phyloP scores from a whole-genome alignment of 2,113 vertebrate genomes.

The Oophaga pumilio region DNA sequence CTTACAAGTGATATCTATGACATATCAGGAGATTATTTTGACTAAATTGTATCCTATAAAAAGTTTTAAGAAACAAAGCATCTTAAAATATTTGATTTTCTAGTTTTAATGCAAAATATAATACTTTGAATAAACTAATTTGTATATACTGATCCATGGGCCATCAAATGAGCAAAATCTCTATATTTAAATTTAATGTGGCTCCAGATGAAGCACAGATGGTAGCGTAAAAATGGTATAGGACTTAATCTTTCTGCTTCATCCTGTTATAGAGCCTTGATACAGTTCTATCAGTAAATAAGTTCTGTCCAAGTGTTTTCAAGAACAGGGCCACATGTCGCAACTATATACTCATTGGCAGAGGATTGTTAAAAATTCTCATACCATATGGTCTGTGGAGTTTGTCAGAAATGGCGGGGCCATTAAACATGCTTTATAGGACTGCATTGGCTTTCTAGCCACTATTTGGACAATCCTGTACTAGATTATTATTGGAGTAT shows the following conservation, averaged over 20 bases:
- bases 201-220: slow-evolving; percentile 19
- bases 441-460: background rate
- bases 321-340: slow-evolving; percentile 11
- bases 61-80: background rate
- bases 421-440: background rate
- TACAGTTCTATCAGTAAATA: slow-evolving; percentile 3
- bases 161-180: background rate
- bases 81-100: background rate
- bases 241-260: background rate
- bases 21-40: background rate
- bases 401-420: background rate
- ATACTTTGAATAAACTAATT: background rate
- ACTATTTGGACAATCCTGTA: background rate
- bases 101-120: background rate
- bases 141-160: background rate
- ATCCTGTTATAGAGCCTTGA: slow-evolving; percentile 12
- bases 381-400: slow-evolving; percentile 13
- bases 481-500: background rate
- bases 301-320: background rate
- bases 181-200: background rate
- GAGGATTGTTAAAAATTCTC: background rate
- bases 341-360: background rate
- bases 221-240: slow-evolving; percentile 10
- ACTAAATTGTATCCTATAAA: background rate
- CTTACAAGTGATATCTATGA: background rate